Conservation (phyloP, 2,888 invertebrate genomes). For the Pollenia labialis region DNA sequence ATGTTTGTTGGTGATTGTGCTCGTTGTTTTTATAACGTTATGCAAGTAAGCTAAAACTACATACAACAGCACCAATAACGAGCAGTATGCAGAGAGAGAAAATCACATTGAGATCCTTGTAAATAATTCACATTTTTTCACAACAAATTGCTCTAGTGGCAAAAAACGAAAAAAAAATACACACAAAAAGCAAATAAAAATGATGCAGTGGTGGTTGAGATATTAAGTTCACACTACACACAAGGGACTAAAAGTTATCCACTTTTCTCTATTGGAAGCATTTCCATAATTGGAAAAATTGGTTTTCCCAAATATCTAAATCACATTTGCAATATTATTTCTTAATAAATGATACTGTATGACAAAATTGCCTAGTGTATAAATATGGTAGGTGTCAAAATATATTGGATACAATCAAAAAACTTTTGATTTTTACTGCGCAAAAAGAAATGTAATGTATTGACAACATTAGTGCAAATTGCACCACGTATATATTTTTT, state of each 20-base stretch:
- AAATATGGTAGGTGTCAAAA: no score
- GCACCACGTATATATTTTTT: no score
- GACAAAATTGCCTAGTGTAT: no score
- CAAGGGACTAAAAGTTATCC: neutral
- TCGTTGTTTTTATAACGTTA: slow-evolving; percentile 27
- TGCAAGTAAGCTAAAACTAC: slow-evolving; percentile 20
- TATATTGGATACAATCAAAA: no score
- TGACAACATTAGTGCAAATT: no score
- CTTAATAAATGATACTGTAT: no score
- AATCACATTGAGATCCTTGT: slow-evolving; percentile 74
- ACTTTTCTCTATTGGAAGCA: neutral
- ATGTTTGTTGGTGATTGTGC: slow-evolving; percentile 18
- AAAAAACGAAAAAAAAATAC: slow-evolving; percentile 35
- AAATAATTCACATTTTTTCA: slow-evolving; percentile 76
- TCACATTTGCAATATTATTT: no score
- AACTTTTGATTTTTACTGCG: no score
- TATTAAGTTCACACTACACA: neutral
- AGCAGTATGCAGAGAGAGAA: slow-evolving; percentile 43
- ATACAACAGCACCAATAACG: slow-evolving; percentile 32
- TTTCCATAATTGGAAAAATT: no score
- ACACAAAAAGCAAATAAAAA: slow-evolving; percentile 40
- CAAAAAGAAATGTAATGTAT: no score
- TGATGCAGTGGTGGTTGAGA: slow-evolving; percentile 13
- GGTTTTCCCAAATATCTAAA: no score
- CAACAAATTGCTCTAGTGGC: slow-evolving; percentile 66